Evolutionary conservation across 2,888 invertebrate species (phyloP).

Genomic region (Glaucopsyche alexis): DNA sequence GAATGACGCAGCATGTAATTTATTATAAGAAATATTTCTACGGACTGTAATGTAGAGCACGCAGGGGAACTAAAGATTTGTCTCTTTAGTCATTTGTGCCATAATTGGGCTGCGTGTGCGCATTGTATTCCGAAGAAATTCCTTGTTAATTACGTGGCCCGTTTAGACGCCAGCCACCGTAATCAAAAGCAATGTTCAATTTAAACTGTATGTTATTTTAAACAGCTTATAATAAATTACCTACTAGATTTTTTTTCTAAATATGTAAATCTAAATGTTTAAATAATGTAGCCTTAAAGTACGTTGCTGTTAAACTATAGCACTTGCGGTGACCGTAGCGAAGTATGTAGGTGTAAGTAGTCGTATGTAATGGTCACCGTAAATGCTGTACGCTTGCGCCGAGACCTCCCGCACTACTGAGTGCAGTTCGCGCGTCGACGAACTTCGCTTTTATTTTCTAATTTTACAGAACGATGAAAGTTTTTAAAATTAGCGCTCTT

Average conservation of each 20-base stretch:
- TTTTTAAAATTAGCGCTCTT: neutral
- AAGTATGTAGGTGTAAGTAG: constrained; percentile 9
- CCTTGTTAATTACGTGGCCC: neutral
- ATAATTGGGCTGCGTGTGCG: neutral
- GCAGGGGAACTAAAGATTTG: neutral
- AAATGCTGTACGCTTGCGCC: neutral
- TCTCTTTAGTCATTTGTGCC: neutral
- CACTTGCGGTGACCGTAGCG: neutral
- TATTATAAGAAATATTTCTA: constrained; percentile 2
- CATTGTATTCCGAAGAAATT: neutral
- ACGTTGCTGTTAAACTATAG: neutral
- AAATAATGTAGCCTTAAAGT: constrained; percentile 7
- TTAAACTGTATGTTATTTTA: neutral
- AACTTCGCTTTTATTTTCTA: neutral
- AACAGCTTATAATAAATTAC: constrained; percentile 9
- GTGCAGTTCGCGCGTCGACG: neutral
- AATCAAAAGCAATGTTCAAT: neutral
- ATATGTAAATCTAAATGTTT: constrained; percentile 11
- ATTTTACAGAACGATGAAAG: too few relatives aligned
- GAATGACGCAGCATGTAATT: constrained; percentile 41
- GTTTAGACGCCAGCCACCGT: neutral
- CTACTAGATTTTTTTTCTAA: neutral
- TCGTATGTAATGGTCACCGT: constrained; percentile 1
- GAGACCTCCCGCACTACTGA: neutral
- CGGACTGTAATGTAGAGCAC: neutral